Base-by-base conservation (phyloP, 2,888 invertebrate genomes). In the Himalopsyche anomala region DNA sequence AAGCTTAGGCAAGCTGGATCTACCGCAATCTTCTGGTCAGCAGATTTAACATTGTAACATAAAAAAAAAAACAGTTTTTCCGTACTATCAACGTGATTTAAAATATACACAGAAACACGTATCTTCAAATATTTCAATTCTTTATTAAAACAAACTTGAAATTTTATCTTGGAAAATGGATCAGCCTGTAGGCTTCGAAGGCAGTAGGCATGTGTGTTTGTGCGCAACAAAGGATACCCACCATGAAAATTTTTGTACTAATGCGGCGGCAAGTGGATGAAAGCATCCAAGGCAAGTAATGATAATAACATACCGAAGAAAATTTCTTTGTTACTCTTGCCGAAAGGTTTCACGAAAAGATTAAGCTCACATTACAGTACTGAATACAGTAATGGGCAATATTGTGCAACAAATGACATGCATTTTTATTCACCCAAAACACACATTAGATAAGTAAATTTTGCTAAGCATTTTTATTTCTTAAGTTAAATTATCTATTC, bases 231-330 rank as follows among this genome's bases (percentile, higher is more conserved):
- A 85, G 85, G 82, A 82, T 85, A 54, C 45, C 69, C 85, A 74
- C 74, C 56, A 84, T 81, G 80, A 56, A 85, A 84, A 82, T 84
- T 87, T 86, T 84, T 86, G 84, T 87, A 85, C 87, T 87, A 87
- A 87, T 87, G 87, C 83, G 54, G 54, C 86, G 69, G 84, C 83
- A 84, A 87, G 87, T 81, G 87, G 86, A 85, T 87, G 87, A 87
- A 87, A 87, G 86, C 87, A 42, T 81, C 84, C 82, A 79, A 82
- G 62, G 9, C 62, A 19, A 62, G 87, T 87, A 87, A 87, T 87
- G 87, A 86, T 84, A 86, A 87, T 87, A 87, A 87, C 85, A 81
- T 79, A 79, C 81, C 83, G 82, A 82, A 80, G 45, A 62, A 81
- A 79, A 81, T 82, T 82, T 74, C 87, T 87, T 87, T 87, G 87